Evolutionary conservation across 2,888 invertebrate species (phyloP).

Genomic region (Melipona beecheii): DNA sequence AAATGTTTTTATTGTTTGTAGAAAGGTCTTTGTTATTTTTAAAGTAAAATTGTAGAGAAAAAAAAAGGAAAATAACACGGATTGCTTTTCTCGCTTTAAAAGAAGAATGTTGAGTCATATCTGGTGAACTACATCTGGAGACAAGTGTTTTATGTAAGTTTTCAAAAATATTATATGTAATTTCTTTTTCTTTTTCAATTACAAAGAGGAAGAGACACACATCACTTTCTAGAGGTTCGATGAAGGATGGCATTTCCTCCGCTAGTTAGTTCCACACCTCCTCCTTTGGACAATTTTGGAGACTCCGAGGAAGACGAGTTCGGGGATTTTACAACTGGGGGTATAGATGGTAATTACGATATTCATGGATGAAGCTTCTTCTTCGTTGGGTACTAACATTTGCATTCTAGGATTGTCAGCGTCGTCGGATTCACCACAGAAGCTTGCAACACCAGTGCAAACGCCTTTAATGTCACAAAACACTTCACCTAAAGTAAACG

Average conservation of each 20-base stretch:
- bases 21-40: background rate
- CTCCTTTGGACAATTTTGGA: conserved; percentile 86
- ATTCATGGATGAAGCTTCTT: background rate
- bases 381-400: conserved; percentile 18
- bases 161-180: background rate
- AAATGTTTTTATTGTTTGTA: background rate
- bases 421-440: conserved; percentile 81
- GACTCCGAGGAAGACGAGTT: conserved; percentile 87
- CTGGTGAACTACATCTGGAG: background rate
- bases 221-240: conserved; percentile 15
- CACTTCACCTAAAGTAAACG: conserved; percentile 78
- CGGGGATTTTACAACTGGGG: conserved; percentile 81
- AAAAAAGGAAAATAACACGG: background rate
- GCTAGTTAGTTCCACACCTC: conserved; percentile 88
- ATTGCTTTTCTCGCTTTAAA: background rate
- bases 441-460: conserved; percentile 75
- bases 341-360: conserved; percentile 77
- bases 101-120: no score
- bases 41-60: background rate
- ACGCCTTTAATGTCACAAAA: conserved; percentile 75
- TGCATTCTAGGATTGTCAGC: conserved; percentile 76
- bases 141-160: background rate
- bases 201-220: background rate
- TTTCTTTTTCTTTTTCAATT: background rate
- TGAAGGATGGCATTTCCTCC: conserved; percentile 87